A percentile compares a stretch with the other conserved stretches of the same genome.
phyloP scores from a whole-genome alignment of 2,797 vertebrate species.

The Astyanax mexicanus region DNA sequence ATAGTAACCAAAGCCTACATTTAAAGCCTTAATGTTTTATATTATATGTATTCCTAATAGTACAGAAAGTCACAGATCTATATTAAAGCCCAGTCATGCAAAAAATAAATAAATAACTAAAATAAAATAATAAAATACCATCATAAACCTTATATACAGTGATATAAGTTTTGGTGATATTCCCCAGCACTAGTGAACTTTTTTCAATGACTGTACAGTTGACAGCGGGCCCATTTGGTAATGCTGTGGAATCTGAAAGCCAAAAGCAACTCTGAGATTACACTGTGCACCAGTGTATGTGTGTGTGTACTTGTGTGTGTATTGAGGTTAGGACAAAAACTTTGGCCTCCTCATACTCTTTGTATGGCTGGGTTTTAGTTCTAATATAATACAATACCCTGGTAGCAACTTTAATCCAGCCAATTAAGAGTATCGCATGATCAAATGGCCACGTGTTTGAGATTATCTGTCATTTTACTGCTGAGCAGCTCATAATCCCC shows the following conservation, averaged over 20 bases:
- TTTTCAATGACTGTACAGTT: not conserved
- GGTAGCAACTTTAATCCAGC: slow-evolving; percentile 23
- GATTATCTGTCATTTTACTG: slow-evolving; percentile 46
- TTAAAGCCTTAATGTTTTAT: no score
- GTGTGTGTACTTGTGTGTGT: not conserved
- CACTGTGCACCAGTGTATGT: not conserved
- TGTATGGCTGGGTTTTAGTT: not conserved
- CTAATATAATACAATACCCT: not conserved
- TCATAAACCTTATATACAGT: no score
- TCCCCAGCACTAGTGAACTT: no score
- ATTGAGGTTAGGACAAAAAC: not conserved
- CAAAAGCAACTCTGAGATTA: slow-evolving; percentile 13
- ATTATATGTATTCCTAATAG: no score
- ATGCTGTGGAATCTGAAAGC: not conserved
- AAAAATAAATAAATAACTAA: no score
- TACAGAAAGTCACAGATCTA: no score
- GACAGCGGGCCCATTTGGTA: not conserved
- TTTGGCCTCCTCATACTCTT: not conserved
- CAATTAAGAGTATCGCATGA: slow-evolving; percentile 41
- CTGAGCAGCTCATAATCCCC: slow-evolving; percentile 14
- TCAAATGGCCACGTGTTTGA: slow-evolving; percentile 53
- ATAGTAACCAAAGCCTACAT: no score
- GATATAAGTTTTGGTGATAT: no score
- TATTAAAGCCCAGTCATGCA: no score
- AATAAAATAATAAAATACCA: no score